Evolutionary conservation across 2,797 vertebrate genomes (phyloP).

Genomic region (Gallirallus australis): DNA sequence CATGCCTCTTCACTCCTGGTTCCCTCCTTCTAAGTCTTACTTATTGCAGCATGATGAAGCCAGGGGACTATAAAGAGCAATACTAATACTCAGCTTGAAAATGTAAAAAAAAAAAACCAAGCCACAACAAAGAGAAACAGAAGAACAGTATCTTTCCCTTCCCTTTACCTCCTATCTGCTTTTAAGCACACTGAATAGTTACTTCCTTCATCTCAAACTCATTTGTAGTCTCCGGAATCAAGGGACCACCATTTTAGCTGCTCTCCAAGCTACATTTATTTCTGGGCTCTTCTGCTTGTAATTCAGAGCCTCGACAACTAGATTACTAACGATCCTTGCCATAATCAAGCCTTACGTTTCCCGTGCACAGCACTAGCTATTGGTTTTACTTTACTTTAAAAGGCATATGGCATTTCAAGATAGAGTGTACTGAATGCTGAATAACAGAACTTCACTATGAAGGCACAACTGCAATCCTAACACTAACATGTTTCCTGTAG

Average conservation of each 20-base stretch:
- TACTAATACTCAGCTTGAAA: neutral
- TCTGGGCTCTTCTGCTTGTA: neutral
- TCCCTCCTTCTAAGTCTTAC: neutral
- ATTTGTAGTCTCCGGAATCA: neutral
- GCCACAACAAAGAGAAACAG: neutral
- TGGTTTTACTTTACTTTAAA: neutral
- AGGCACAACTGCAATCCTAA: neutral
- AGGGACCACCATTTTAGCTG: neutral
- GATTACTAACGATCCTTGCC: neutral
- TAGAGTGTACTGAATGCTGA: neutral
- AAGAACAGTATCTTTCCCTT: neutral
- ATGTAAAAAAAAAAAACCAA: neutral
- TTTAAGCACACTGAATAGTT: neutral
- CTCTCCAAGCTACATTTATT: neutral
- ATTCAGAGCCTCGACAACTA: neutral
- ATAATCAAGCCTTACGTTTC: neutral
- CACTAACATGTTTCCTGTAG: neutral
- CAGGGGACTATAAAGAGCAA: neutral
- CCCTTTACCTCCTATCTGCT: neutral
- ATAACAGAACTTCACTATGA: neutral
- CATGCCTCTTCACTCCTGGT: neutral
- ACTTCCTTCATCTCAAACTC: neutral
- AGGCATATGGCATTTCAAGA: neutral
- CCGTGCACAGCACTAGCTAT: neutral
- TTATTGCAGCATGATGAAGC: neutral